These are phyloP conservation scores for Rhynchopsitta pachyrhyncha DNA, from an alignment of 2,113 vertebrate genomes.

Conservation along the genomic window DNA sequence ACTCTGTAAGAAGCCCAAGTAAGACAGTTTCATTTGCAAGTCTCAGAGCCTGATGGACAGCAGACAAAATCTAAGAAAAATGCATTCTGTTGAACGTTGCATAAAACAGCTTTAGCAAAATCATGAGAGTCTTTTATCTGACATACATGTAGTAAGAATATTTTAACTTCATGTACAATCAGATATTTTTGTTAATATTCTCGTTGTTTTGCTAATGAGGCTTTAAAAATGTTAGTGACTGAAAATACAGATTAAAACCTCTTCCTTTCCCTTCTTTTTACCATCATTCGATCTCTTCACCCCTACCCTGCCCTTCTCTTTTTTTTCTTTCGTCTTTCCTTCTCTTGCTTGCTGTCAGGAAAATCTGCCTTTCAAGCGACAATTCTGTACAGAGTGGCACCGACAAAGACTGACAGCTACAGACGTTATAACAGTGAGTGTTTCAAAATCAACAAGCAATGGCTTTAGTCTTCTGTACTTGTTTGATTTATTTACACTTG, in stretches of 20 bases:
- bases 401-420: slow-evolving; percentile 82
- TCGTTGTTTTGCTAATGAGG: slow-evolving; percentile 67
- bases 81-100: slow-evolving; percentile 1
- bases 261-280: slow-evolving; percentile 78
- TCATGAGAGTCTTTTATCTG: slow-evolving; percentile 19
- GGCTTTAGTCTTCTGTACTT: slow-evolving; percentile 65
- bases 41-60: neutral
- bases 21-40: neutral
- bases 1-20: neutral
- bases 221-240: slow-evolving; percentile 59
- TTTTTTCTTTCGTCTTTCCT: slow-evolving; percentile 65
- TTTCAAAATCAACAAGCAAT: slow-evolving; percentile 64
- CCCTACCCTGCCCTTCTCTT: slow-evolving; percentile 59
- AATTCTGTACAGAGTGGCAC: slow-evolving; percentile 81
- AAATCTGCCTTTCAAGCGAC: slow-evolving; percentile 84
- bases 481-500: slow-evolving; percentile 59
- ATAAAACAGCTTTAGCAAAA: slow-evolving; percentile 19
- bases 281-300: slow-evolving; percentile 71
- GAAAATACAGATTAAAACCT: slow-evolving; percentile 77
- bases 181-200: slow-evolving; percentile 49
- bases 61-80: neutral
- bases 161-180: slow-evolving; percentile 25
- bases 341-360: slow-evolving; percentile 81
- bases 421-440: slow-evolving; percentile 86
- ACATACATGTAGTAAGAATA: slow-evolving; percentile 16